Conservation (phyloP, 2,888 invertebrate genomes). For the Iphiclides podalirius region DNA sequence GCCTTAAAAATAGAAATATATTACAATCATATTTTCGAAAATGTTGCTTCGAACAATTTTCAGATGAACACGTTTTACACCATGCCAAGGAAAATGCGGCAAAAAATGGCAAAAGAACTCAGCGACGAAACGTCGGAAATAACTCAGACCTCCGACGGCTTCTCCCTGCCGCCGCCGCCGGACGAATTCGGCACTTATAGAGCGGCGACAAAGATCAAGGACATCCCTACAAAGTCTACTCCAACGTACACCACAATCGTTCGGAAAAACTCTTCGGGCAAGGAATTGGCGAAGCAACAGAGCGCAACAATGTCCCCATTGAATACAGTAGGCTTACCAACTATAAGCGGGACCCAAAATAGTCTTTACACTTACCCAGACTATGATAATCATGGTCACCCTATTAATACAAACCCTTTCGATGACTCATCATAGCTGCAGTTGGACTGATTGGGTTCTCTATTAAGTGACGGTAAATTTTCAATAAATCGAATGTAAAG, state of each 20-base stretch:
- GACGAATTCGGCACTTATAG: slow-evolving; percentile 69
- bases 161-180: slow-evolving; percentile 70
- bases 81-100: slow-evolving; percentile 68
- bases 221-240: slow-evolving; percentile 55
- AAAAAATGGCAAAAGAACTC: slow-evolving; percentile 57
- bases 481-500: no score
- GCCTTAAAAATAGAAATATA: no score
- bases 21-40: no score
- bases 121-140: slow-evolving; percentile 68
- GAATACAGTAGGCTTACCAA: slow-evolving; percentile 67
- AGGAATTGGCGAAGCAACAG: slow-evolving; percentile 50
- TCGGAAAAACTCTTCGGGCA: slow-evolving; percentile 50
- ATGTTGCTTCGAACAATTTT: slow-evolving; percentile 35
- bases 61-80: slow-evolving; percentile 74
- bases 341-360: slow-evolving; percentile 50
- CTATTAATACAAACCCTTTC: slow-evolving; percentile 69
- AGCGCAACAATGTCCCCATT: slow-evolving; percentile 52
- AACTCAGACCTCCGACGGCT: slow-evolving; percentile 68
- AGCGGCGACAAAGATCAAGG: slow-evolving; percentile 60
- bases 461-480: no score
- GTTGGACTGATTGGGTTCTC: no score
- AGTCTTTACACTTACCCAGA: slow-evolving; percentile 66
- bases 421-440: slow-evolving; percentile 45
- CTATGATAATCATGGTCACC: slow-evolving; percentile 49
- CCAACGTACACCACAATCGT: slow-evolving; percentile 60